Conservation (phyloP, 2,888 invertebrate species). For the Tetrapedia diversipes region DNA sequence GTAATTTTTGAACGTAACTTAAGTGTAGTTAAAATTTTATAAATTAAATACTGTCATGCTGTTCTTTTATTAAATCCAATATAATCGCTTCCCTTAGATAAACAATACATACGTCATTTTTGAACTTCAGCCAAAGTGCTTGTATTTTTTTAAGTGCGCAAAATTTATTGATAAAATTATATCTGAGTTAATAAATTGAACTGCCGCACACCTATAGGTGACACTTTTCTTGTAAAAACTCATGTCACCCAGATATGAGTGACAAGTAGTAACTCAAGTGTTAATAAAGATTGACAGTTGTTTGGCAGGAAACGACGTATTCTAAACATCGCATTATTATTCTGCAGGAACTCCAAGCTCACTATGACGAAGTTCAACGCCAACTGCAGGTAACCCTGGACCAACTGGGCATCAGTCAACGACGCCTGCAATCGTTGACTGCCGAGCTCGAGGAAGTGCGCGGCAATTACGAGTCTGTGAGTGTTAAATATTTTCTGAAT, state of each 20-base stretch:
- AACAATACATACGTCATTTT: too few species aligned
- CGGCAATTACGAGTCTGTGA: constrained; percentile 92
- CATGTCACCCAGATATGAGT: neutral
- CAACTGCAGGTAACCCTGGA: constrained; percentile 97
- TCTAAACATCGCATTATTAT: constrained; percentile 17
- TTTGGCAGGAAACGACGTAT: neutral
- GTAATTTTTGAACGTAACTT: neutral
- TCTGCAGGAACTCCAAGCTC: constrained; percentile 93
- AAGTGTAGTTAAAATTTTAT: too few species aligned
- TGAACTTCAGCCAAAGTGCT: neutral
- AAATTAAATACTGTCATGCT: too few species aligned
- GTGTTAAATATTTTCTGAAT: constrained; percentile 65
- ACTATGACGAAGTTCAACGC: constrained; percentile 98
- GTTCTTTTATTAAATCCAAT: too few species aligned
- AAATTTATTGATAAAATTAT: neutral
- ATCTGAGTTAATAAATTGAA: too few species aligned
- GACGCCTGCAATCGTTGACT: constrained; percentile 94
- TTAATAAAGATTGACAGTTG: neutral
- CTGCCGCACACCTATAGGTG: neutral
- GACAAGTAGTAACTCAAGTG: neutral
- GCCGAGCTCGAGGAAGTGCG: constrained; percentile 98
- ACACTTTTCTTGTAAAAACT: neutral
- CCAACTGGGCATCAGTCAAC: constrained; percentile 95
- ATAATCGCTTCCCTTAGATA: too few species aligned
- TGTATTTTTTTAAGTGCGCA: neutral